phyloP scores from a whole-genome alignment of 2,797 vertebrate genomes.

The Rhodeus uyekii region DNA sequence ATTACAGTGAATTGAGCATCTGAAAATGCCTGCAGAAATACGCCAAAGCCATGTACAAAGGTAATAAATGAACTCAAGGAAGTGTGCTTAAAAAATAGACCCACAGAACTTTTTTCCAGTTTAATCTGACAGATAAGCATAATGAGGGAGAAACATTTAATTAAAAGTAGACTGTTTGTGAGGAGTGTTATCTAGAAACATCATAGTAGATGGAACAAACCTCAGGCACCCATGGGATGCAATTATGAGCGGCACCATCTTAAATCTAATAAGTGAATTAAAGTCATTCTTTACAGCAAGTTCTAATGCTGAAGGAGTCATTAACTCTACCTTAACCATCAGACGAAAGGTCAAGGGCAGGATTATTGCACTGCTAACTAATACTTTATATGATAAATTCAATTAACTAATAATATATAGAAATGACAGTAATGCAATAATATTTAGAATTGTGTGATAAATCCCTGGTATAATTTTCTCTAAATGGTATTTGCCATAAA shows the following conservation, averaged over 20 bases:
- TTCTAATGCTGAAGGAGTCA: not conserved
- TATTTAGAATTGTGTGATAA: not conserved
- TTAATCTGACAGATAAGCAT: constrained; percentile 37
- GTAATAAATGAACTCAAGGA: constrained; percentile 20
- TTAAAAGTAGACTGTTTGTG: constrained; percentile 37
- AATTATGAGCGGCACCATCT: constrained; percentile 13
- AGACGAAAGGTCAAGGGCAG: not conserved
- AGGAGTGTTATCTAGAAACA: constrained; percentile 2
- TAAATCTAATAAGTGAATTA: constrained; percentile 21
- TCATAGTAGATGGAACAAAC: constrained; percentile 20
- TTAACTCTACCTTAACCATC: not conserved
- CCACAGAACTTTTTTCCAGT: constrained; percentile 19
- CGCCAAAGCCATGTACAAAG: not conserved
- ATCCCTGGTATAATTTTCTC: not conserved
- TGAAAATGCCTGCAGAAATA: constrained; percentile 32
- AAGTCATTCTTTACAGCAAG: constrained; percentile 12
- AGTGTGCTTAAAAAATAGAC: not conserved
- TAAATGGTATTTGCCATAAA: not conserved
- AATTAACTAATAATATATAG: not conserved
- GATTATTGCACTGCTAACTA: not conserved
- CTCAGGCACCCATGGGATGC: constrained; percentile 11
- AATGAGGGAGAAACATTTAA: constrained; percentile 43
- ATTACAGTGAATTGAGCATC: constrained; percentile 14
- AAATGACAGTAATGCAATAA: not conserved
- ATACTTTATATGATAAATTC: not conserved